A percentile compares a stretch with the other conserved stretches of the same genome.
Conservation (phyloP, 2,888 invertebrate genomes). For the Microplitis deprimator region DNA sequence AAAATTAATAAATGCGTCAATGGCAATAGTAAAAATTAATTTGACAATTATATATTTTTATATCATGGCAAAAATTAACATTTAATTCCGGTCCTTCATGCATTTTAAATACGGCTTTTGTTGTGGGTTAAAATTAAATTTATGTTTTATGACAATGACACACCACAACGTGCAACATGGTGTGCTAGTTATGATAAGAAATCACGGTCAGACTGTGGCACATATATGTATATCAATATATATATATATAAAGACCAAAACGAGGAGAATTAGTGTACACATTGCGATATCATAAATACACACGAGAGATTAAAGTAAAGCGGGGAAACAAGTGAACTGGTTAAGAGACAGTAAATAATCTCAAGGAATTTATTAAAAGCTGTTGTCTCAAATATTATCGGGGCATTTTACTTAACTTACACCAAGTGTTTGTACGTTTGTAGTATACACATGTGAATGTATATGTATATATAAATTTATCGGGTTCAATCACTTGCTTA, state of each 20-base stretch:
- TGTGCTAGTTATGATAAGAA: slow-evolving; percentile 42
- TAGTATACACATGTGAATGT: background rate
- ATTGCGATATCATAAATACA: slow-evolving; percentile 38
- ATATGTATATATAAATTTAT: background rate
- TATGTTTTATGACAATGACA: slow-evolving; percentile 48
- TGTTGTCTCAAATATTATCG: background rate
- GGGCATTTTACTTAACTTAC: background rate
- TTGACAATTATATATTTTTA: no score
- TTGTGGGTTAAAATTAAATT: slow-evolving; percentile 46
- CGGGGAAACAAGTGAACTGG: slow-evolving; percentile 7
- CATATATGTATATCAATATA: no score
- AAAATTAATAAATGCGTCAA: no score
- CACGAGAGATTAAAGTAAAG: slow-evolving; percentile 16
- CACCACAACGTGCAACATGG: slow-evolving; percentile 10
- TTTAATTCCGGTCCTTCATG: slow-evolving; percentile 43
- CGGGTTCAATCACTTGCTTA: background rate
- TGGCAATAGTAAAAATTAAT: no score
- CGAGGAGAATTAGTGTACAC: slow-evolving; percentile 22
- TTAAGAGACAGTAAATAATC: background rate
- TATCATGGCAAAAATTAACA: slow-evolving; percentile 29
- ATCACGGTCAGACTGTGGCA: slow-evolving; percentile 22
- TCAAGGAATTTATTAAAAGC: background rate
- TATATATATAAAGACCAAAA: background rate
- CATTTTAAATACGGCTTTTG: slow-evolving; percentile 46
- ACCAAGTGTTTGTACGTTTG: no score